A percentile compares a stretch with the other conserved stretches of the same genome.
phyloP scores from a whole-genome alignment of 1,140 invertebrate genomes.

The Meloidogyne hapla region DNA sequence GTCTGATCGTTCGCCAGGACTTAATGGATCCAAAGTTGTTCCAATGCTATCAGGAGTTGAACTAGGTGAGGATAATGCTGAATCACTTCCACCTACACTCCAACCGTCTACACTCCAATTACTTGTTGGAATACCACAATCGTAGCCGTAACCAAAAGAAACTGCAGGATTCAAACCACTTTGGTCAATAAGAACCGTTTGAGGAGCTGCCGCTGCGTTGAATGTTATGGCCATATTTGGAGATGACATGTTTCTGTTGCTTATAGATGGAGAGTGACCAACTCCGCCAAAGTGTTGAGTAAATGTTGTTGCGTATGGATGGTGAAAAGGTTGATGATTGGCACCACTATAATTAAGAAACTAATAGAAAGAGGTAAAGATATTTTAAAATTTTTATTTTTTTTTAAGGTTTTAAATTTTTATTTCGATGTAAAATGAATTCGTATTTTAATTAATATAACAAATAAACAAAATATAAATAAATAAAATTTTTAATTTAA shows the following conservation, averaged over 20 bases:
- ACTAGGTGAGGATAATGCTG: slow-evolving; percentile 42
- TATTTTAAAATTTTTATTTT: too few species aligned
- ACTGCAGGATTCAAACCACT: slow-evolving; percentile 26
- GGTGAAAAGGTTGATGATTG: neutral
- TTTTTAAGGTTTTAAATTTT: too few species aligned
- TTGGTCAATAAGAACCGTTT: slow-evolving; percentile 28
- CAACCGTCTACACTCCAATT: slow-evolving; percentile 27
- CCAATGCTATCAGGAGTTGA: slow-evolving; percentile 51
- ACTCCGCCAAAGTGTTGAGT: neutral
- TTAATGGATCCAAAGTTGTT: slow-evolving; percentile 26
- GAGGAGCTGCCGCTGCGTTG: slow-evolving; percentile 20
- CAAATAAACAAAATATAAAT: too few species aligned
- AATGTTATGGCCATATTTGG: neutral
- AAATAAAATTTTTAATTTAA: too few species aligned
- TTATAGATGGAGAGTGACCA: neutral
- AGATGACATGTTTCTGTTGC: neutral
- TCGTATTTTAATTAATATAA: too few species aligned
- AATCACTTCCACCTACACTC: slow-evolving; percentile 27
- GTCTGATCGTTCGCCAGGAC: slow-evolving; percentile 20
- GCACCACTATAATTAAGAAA: neutral
- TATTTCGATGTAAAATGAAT: too few species aligned
- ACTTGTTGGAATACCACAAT: slow-evolving; percentile 33
- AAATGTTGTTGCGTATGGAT: neutral
- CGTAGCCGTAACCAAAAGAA: slow-evolving; percentile 34
- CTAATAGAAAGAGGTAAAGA: too few species aligned